These are phyloP conservation scores for Alouatta caraya DNA, from an alignment of 2,797 vertebrate genomes.

Conservation along the genomic window DNA sequence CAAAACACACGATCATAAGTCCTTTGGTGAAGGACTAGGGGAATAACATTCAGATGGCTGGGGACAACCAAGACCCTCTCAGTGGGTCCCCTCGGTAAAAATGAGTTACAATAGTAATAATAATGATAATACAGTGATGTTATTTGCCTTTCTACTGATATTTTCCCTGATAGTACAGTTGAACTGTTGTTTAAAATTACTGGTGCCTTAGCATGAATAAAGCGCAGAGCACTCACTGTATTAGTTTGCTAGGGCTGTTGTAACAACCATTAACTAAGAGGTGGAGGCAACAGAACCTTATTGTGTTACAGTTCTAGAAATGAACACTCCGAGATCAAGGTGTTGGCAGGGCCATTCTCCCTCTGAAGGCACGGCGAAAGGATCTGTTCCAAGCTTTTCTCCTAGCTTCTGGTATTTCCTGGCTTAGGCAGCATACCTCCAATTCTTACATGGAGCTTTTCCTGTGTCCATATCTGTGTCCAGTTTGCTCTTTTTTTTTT, in stretches of 20 bases:
- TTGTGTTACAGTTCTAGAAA: not conserved
- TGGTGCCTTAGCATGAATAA: not conserved
- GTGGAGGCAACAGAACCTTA: rapidly evolving
- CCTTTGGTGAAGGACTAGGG: not conserved
- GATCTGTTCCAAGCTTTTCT: not conserved
- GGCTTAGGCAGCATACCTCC: not conserved
- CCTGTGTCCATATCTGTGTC: not conserved
- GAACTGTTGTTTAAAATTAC: not conserved
- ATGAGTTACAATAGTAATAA: not conserved
- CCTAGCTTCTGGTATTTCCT: not conserved
- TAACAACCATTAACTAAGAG: not conserved
- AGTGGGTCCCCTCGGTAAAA: not conserved
- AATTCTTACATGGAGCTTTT: not conserved
- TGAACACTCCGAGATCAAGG: not conserved
- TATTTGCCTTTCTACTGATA: not conserved
- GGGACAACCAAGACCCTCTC: not conserved
- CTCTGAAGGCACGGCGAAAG: not conserved
- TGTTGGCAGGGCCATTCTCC: not conserved
- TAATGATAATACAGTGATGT: not conserved
- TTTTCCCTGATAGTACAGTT: not conserved
- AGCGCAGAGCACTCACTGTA: not conserved
- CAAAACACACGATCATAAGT: not conserved
- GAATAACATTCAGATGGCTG: not conserved
- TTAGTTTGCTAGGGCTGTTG: not conserved
- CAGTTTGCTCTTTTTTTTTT: not conserved